A percentile compares a stretch with the other conserved stretches of the same genome.
Conservation (phyloP, 1,140 invertebrate genomes). For the Yoshiicerus persimilis region DNA sequence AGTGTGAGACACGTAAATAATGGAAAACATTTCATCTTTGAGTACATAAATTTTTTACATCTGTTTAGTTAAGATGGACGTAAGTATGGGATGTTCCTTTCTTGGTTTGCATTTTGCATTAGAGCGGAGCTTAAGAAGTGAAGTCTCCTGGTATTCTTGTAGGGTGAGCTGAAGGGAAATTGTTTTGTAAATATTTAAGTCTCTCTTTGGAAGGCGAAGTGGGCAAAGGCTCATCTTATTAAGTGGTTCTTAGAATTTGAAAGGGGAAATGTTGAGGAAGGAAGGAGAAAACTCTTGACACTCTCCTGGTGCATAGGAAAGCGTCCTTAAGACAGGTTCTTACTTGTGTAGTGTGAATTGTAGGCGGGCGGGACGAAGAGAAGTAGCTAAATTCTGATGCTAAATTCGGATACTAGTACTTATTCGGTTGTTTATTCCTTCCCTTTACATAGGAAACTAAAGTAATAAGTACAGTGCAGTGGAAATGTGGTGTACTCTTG, state of each 20-base stretch:
- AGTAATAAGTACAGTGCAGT: background rate
- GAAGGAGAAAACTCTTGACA: background rate
- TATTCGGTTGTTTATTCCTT: background rate
- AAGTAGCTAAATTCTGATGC: background rate
- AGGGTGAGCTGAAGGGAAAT: background rate
- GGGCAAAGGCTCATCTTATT: background rate
- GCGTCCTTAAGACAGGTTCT: background rate
- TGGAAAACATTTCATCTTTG: background rate
- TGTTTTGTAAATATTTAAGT: background rate
- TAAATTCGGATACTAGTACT: background rate
- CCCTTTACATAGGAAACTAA: background rate
- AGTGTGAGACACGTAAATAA: background rate
- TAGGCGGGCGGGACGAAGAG: background rate
- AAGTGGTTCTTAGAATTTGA: background rate
- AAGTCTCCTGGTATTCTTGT: background rate
- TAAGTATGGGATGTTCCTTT: background rate
- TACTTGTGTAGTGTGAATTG: background rate
- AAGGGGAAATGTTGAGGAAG: background rate
- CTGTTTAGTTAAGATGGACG: background rate
- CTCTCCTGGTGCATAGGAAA: background rate
- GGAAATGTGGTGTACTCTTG: background rate
- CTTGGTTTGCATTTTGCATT: background rate
- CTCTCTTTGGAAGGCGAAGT: background rate
- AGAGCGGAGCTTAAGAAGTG: too few species aligned
- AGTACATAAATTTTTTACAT: background rate